Evolutionary conservation across 2,113 vertebrate species (phyloP).

Genomic region (Caranx melampygus): DNA sequence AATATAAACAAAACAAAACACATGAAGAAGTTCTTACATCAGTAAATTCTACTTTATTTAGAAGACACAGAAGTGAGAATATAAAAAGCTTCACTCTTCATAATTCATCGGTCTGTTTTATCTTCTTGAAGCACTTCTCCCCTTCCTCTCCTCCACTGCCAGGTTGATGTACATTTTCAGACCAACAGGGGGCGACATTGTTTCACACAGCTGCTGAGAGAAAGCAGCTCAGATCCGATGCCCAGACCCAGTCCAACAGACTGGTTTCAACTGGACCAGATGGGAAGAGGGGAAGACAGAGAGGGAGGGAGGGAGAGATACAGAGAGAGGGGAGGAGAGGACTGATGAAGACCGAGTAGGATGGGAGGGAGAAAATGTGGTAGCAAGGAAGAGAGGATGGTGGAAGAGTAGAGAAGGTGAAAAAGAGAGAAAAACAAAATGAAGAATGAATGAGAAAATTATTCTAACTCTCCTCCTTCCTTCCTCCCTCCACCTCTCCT

Average conservation of each 20-base stretch:
- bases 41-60: too few relatives aligned
- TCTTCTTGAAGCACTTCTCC: not conserved
- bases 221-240: not conserved
- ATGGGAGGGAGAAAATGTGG: not conserved
- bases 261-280: slow-evolving; percentile 20
- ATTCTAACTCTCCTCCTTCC: not conserved
- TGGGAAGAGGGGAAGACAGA: not conserved
- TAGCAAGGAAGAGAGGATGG: not conserved
- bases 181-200: slow-evolving; percentile 65
- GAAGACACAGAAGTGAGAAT: too few relatives aligned
- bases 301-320: not conserved
- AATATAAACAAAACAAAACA: too few relatives aligned
- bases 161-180: rapidly evolving
- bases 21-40: too few relatives aligned
- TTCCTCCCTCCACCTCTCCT: not conserved
- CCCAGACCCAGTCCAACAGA: not conserved
- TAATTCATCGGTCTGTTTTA: too few relatives aligned
- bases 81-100: too few relatives aligned
- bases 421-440: not conserved
- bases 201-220: slow-evolving; percentile 6
- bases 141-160: not conserved
- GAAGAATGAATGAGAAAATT: not conserved
- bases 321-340: not conserved
- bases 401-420: too few relatives aligned
- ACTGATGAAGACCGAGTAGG: not conserved